Evolutionary conservation across 1,140 invertebrate genomes (phyloP).

Genomic region (Saccostrea cuccullata): DNA sequence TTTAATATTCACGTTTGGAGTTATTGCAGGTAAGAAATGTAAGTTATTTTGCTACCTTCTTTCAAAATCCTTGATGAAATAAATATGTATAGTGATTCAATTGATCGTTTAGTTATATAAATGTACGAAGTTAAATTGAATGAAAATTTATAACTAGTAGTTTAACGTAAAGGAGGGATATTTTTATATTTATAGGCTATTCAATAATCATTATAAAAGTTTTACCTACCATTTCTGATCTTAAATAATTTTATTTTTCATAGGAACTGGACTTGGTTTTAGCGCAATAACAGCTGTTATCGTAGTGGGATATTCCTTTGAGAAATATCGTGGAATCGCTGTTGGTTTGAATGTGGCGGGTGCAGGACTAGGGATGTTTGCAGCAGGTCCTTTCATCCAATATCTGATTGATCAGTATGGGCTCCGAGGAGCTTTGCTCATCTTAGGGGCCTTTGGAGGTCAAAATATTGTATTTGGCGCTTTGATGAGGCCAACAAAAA

Average conservation of each 20-base stretch:
- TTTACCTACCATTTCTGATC: too few relatives aligned
- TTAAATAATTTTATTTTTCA: neutral
- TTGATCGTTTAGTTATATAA: too few relatives aligned
- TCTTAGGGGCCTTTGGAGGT: constrained; percentile 53
- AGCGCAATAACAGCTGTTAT: constrained; percentile 50
- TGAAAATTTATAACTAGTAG: too few relatives aligned
- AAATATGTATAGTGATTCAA: too few relatives aligned
- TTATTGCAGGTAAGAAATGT: constrained; percentile 85
- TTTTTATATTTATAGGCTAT: too few relatives aligned
- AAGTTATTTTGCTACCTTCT: neutral
- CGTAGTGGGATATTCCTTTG: constrained; percentile 57
- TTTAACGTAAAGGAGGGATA: too few relatives aligned
- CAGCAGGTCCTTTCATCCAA: constrained; percentile 52
- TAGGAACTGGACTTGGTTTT: constrained; percentile 57
- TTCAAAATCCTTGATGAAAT: too few relatives aligned
- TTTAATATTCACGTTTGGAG: constrained; percentile 89
- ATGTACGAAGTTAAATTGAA: too few relatives aligned
- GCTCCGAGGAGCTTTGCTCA: constrained; percentile 54
- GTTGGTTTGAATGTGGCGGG: constrained; percentile 54
- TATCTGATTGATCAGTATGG: constrained; percentile 53
- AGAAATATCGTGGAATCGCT: constrained; percentile 54
- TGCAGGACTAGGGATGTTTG: constrained; percentile 58
- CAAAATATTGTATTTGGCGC: constrained; percentile 52
- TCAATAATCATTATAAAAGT: too few relatives aligned
- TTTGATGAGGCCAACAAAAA: constrained; percentile 56